phyloP scores from a whole-genome alignment of 2,888 invertebrate genomes.

The Diplolepis rosae region DNA sequence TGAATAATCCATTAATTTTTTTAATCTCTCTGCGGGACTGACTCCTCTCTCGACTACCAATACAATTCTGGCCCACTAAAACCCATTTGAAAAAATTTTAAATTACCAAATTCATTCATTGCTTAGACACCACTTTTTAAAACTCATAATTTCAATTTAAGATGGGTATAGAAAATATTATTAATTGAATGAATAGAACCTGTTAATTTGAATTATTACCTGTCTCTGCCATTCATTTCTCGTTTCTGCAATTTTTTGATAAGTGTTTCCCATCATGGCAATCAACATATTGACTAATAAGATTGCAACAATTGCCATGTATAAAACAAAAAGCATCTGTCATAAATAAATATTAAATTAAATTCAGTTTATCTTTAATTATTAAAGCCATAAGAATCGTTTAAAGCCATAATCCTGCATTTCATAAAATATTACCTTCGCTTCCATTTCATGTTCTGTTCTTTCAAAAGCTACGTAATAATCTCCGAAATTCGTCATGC shows the following conservation, averaged over 20 bases:
- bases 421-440: conserved; percentile 80
- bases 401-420: conserved; percentile 31
- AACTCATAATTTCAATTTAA: neutral
- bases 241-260: conserved; percentile 97
- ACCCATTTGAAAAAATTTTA: conserved; percentile 32
- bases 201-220: conserved; percentile 73
- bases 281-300: conserved; percentile 98
- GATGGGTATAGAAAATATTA: too few relatives aligned
- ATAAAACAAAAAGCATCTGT: conserved; percentile 93
- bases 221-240: conserved; percentile 98
- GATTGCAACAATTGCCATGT: conserved; percentile 97
- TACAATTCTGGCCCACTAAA: conserved; percentile 97
- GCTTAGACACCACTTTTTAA: neutral
- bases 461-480: conserved; percentile 93
- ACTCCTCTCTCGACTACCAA: conserved; percentile 98
- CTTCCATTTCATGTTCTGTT: conserved; percentile 91
- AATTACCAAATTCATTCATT: neutral
- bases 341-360: conserved; percentile 50
- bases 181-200: too few relatives aligned
- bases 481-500: conserved; percentile 96
- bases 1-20: conserved; percentile 92
- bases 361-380: neutral
- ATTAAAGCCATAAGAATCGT: neutral
- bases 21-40: conserved; percentile 88
- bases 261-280: conserved; percentile 99